These are phyloP conservation scores for Pachyrhynchus sulphureomaculatus DNA, from an alignment of 1,140 invertebrate genomes.

Conservation along the genomic window DNA sequence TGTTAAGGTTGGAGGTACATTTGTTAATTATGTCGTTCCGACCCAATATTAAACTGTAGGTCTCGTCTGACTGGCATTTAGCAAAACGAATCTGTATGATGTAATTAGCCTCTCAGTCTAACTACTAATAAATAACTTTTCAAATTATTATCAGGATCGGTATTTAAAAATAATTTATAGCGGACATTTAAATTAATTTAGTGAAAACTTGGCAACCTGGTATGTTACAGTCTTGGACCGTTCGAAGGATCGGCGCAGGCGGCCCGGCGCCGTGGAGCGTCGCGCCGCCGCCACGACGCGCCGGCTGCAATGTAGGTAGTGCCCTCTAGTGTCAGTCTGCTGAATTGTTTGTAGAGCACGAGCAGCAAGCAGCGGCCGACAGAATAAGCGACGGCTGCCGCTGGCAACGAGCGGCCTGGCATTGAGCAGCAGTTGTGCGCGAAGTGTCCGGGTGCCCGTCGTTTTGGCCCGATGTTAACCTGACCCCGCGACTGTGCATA, in stretches of 20 bases:
- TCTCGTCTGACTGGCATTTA: too few relatives aligned
- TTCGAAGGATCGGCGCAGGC: conserved; percentile 18
- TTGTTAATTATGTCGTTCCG: too few relatives aligned
- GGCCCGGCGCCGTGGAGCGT: neutral
- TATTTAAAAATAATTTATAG: neutral
- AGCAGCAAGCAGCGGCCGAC: neutral
- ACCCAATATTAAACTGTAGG: too few relatives aligned
- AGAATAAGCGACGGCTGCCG: neutral
- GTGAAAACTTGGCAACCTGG: conserved; percentile 3
- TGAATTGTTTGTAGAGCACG: conserved; percentile 1
- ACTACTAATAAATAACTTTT: too few relatives aligned
- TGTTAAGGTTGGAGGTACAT: too few relatives aligned
- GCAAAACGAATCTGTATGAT: too few relatives aligned
- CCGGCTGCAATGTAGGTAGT: conserved; percentile 14
- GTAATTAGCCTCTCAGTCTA: too few relatives aligned
- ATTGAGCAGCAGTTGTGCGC: conserved; percentile 29
- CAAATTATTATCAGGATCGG: too few relatives aligned
- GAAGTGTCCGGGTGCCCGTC: conserved; percentile 14
- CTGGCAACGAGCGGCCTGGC: conserved; percentile 19
- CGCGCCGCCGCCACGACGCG: conserved; percentile 5
- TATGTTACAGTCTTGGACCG: neutral
- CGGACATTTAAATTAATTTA: conserved; percentile 9
- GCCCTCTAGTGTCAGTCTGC: neutral
- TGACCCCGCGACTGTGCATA: conserved; percentile 30
- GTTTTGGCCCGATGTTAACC: conserved; percentile 32